These are phyloP conservation scores for Narcine bancroftii DNA, from an alignment of 2,113 vertebrate genomes.

Conservation along the genomic window DNA sequence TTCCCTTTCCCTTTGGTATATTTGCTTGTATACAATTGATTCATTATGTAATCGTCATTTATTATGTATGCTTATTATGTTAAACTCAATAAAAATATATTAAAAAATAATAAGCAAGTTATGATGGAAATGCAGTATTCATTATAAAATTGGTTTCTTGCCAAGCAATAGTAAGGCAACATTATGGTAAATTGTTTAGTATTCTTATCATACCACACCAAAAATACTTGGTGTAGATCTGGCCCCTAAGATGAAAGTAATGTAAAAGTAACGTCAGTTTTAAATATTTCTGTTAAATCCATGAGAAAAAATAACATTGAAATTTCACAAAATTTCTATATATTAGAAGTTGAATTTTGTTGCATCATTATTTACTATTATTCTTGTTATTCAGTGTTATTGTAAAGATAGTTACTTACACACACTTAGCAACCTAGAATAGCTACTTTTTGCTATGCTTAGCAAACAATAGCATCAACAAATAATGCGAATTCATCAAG, in stretches of 20 bases:
- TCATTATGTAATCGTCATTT: no score
- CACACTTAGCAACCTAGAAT: neutral
- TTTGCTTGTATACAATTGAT: no score
- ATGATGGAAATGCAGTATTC: neutral
- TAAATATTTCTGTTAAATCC: neutral
- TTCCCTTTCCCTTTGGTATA: no score
- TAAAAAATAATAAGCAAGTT: no score
- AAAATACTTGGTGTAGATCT: no score
- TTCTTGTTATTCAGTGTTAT: neutral
- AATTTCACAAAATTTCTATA: neutral
- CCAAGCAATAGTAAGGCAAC: neutral
- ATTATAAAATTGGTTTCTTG: neutral
- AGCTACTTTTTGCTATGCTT: neutral
- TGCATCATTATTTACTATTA: neutral
- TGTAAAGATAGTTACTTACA: neutral
- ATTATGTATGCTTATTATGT: no score
- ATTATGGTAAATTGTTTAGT: neutral
- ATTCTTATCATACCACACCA: neutral
- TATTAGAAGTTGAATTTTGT: neutral
- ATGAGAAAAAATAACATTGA: neutral
- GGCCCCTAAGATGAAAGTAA: neutral
- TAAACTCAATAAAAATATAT: no score
- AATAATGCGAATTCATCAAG: neutral
- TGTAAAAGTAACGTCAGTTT: neutral
- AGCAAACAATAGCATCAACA: neutral